A percentile compares a stretch with the other conserved stretches of the same genome.
These are phyloP conservation scores for Calephelis nemesis DNA, from an alignment of 1,140 invertebrate species.

Conservation along the genomic window DNA sequence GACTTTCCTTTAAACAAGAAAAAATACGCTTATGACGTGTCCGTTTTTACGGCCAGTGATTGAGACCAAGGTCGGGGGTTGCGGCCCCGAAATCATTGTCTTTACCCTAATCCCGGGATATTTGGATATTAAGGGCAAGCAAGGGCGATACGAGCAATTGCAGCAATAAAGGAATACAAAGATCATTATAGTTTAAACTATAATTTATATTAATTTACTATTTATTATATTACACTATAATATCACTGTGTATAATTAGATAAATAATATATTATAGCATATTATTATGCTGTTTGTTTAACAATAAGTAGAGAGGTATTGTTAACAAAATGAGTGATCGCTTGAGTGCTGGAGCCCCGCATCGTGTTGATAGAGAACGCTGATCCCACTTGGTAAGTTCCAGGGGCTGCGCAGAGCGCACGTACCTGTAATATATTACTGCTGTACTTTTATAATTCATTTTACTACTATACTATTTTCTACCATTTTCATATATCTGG, in stretches of 20 bases:
- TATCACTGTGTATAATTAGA: not conserved
- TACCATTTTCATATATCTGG: too few relatives aligned
- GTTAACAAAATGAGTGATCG: conserved; percentile 49
- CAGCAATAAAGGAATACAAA: too few relatives aligned
- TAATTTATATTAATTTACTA: not conserved
- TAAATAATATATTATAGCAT: not conserved
- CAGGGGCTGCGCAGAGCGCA: conserved; percentile 62
- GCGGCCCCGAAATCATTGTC: too few relatives aligned
- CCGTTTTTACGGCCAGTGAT: too few relatives aligned
- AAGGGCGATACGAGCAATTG: too few relatives aligned
- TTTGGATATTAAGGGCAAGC: too few relatives aligned
- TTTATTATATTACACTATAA: not conserved
- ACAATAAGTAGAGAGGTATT: conserved; percentile 66
- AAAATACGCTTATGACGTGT: too few relatives aligned
- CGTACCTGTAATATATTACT: conserved; percentile 35
- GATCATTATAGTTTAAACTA: not conserved
- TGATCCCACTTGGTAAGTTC: conserved; percentile 65
- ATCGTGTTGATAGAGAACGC: conserved; percentile 50
- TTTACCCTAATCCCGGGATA: too few relatives aligned
- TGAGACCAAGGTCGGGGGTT: too few relatives aligned
- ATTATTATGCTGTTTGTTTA: conserved; percentile 35
- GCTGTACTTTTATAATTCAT: not conserved
- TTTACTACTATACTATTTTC: too few relatives aligned
- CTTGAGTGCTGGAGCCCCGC: conserved; percentile 29
- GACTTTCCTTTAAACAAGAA: too few relatives aligned